phyloP scores from a whole-genome alignment of 2,113 vertebrate genomes.

The Planiliza haematocheilus region DNA sequence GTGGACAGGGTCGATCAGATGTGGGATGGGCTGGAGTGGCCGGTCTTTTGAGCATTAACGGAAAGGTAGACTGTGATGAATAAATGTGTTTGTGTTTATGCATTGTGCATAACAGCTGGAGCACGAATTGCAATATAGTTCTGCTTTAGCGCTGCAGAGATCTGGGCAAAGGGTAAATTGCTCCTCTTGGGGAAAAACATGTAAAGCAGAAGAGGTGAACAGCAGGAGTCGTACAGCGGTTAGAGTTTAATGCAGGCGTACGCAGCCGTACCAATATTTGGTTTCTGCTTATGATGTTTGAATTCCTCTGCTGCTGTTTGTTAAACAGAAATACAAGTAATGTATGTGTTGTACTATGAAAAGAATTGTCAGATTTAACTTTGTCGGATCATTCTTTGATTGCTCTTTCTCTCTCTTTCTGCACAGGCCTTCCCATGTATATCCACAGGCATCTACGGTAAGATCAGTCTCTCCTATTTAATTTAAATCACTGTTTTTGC shows the following conservation, averaged over 20 bases:
- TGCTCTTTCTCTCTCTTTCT: slow-evolving; percentile 68
- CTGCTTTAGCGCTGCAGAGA: slow-evolving; percentile 32
- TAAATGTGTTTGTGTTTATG: slow-evolving; percentile 4
- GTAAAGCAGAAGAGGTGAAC: slow-evolving; percentile 20
- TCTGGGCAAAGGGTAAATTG: slow-evolving; percentile 30
- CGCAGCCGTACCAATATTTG: slow-evolving; percentile 24
- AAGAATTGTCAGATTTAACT: background rate
- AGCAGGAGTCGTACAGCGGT: background rate
- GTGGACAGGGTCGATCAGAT: background rate
- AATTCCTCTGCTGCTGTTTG: slow-evolving; percentile 1
- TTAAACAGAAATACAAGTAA: slow-evolving; percentile 18
- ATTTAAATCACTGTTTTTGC: background rate
- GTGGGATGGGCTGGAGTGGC: background rate
- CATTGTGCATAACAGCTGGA: slow-evolving; percentile 13
- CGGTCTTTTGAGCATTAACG: slow-evolving; percentile 24
- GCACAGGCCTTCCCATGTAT: slow-evolving; percentile 97
- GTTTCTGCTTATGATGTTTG: slow-evolving; percentile 8
- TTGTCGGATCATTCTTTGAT: slow-evolving; percentile 32
- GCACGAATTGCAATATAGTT: slow-evolving; percentile 4
- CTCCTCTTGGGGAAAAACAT: slow-evolving; percentile 37
- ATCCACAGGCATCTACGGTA: slow-evolving; percentile 99
- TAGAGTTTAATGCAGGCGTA: slow-evolving; percentile 9
- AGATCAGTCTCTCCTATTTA: slow-evolving; percentile 66
- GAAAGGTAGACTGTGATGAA: background rate
- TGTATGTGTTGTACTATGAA: background rate